Evolutionary conservation across 2,797 vertebrate species (phyloP), one percentile per base, ranked within the genome.

Genomic region (Limnodromus scolopaceus): DNA sequence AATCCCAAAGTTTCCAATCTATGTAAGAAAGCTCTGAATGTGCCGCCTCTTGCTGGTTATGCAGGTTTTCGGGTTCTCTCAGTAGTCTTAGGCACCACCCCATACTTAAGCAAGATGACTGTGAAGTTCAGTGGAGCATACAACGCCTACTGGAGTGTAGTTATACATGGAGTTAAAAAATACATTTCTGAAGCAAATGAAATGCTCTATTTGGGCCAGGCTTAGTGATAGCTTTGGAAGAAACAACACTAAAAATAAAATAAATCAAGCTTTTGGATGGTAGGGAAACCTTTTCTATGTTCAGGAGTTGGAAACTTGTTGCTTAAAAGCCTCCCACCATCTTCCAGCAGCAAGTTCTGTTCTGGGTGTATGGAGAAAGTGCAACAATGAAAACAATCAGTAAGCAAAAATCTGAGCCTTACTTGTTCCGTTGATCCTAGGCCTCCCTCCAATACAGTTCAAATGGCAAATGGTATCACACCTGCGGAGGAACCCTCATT

Each of bases 401-500:
- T 8, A 28, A 51, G 24, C 28, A 79, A 66, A 91, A 80, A 18
- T 3, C 36, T 32, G 48, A 85, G 14, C n/a, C 6, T 83, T 19
- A 6, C 34, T 61, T 39, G 13, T 6, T 48, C 2, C 5, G 0
- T 92, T 58, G 32, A 71, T 79, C 54, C 76, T 84, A 99, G 99
- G 98, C 98, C 87, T 99, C 99, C 75, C 98, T 99, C 79, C 99
- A 99, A 75, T 99, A 98, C 95, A 76, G 22, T 23, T 97, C 68
- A 8, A 20, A 66, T 0, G 98, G 98, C 1, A 61, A 57, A 13
- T 99, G 99, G 99, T 32, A 1, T 34, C 99, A 99, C 97, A 99
- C 98, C 83, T 99, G 99, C 5, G 98, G 99, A 75, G 99, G 98
- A 19, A 98, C 98, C 53, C 98, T 99, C 94, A 98, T 99, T 69